These are phyloP conservation scores for Mylabris phalerata DNA, from an alignment of 1,140 invertebrate genomes.

Conservation along the genomic window DNA sequence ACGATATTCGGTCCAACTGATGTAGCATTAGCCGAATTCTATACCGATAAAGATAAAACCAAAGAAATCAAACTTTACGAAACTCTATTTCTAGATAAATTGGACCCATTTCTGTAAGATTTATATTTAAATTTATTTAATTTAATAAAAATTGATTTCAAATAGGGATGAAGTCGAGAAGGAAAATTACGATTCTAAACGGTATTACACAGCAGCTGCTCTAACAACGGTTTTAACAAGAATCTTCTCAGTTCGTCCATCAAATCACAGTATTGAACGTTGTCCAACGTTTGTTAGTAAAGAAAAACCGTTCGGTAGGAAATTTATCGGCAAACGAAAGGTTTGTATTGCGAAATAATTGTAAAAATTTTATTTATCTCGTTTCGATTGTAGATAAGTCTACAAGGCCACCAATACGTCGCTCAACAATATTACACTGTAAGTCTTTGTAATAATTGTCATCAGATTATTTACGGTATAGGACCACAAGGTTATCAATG, in stretches of 20 bases:
- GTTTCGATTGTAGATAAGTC: conserved; percentile 53
- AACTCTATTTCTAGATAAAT: conserved; percentile 62
- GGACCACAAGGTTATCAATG: conserved; percentile 91
- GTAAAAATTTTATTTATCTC: conserved; percentile 11
- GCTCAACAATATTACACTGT: conserved; percentile 83
- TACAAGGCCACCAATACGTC: conserved; percentile 84
- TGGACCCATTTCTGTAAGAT: conserved; percentile 64
- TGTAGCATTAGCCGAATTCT: conserved; percentile 68
- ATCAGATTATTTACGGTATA: conserved; percentile 86
- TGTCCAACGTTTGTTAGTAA: conserved; percentile 76
- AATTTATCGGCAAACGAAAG: conserved; percentile 64
- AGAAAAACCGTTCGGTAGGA: conserved; percentile 71
- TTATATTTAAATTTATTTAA: conserved; percentile 2
- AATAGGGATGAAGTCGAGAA: conserved; percentile 64
- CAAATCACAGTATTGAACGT: conserved; percentile 53
- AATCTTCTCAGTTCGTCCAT: conserved; percentile 59
- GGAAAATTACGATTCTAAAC: conserved; percentile 58
- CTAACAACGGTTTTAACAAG: conserved; percentile 72
- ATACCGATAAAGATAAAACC: conserved; percentile 62
- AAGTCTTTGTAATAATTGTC: conserved; percentile 89
- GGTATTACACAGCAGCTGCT: conserved; percentile 66
- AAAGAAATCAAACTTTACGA: conserved; percentile 71
- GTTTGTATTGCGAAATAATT: conserved; percentile 28
- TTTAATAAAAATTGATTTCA: conserved; percentile 20
- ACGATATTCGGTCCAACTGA: conserved; percentile 86